phyloP scores from a whole-genome alignment of 1,140 invertebrate genomes.

The Mamestra configurata region DNA sequence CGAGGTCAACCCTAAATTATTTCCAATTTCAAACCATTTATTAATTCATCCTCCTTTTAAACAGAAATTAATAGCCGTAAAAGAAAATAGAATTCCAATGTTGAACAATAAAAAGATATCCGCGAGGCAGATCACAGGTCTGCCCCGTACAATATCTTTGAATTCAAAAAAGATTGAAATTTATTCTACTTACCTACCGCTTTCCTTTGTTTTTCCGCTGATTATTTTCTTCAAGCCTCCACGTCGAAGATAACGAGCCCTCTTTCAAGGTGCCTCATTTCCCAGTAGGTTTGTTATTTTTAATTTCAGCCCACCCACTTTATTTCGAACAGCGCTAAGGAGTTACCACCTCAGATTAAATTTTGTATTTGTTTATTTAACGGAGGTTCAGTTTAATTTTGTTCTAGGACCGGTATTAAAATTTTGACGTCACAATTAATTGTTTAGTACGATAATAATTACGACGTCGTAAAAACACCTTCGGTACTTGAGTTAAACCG shows the following conservation, averaged over 20 bases:
- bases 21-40: neutral
- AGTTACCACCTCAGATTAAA: constrained; percentile 43
- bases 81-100: constrained; percentile 20
- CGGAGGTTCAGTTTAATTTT: constrained; percentile 19
- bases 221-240: constrained; percentile 66
- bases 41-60: neutral
- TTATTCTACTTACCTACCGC: constrained; percentile 62
- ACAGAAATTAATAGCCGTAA: neutral
- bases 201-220: constrained; percentile 66
- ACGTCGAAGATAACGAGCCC: constrained; percentile 69
- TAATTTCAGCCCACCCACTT: constrained; percentile 63
- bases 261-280: constrained; percentile 68
- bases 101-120: constrained; percentile 49
- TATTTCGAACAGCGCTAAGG: constrained; percentile 48
- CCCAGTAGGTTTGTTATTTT: constrained; percentile 69
- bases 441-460: constrained; percentile 25
- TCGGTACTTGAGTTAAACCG: constrained; percentile 13
- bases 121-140: constrained; percentile 14
- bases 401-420: constrained; percentile 1
- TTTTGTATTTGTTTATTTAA: constrained; percentile 37
- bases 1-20: neutral
- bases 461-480: constrained; percentile 16
- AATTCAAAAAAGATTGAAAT: constrained; percentile 59
- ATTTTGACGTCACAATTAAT: constrained; percentile 34
- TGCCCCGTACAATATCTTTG: constrained; percentile 46